Conservation (phyloP, 1,140 invertebrate genomes). For the Bombyx mori region DNA sequence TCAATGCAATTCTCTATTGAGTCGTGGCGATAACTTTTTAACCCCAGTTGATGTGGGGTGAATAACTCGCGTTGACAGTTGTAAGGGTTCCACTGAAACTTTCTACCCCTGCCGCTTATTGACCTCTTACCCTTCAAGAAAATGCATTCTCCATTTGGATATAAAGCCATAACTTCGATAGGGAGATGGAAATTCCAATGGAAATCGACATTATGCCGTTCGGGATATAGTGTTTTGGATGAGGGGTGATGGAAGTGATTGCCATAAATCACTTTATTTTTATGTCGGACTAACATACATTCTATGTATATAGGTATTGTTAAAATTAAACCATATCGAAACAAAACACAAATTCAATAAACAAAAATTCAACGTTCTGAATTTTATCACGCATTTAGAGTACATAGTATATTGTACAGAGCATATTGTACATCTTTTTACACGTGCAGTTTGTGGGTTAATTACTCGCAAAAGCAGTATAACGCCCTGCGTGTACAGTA, state of each 20-base stretch:
- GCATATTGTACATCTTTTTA: too few relatives aligned
- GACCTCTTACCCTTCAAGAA: slow-evolving; percentile 37
- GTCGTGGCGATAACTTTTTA: slow-evolving; percentile 49
- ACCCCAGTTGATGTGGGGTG: slow-evolving; percentile 52
- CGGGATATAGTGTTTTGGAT: slow-evolving; percentile 11
- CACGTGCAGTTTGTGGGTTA: too few relatives aligned
- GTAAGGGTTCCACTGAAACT: slow-evolving; percentile 40
- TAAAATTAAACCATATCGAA: too few relatives aligned
- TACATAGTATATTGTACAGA: too few relatives aligned
- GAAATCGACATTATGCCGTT: slow-evolving; percentile 24
- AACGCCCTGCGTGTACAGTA: too few relatives aligned
- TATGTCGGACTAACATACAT: too few relatives aligned
- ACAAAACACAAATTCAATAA: too few relatives aligned
- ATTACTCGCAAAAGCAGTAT: too few relatives aligned
- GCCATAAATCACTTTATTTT: slow-evolving; percentile 12
- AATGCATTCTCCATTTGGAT: slow-evolving; percentile 28
- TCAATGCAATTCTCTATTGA: slow-evolving; percentile 48
- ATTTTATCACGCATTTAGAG: too few relatives aligned
- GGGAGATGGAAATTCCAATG: slow-evolving; percentile 23
- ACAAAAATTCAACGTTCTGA: too few relatives aligned
- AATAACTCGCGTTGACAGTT: slow-evolving; percentile 56
- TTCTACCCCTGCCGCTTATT: slow-evolving; percentile 41
- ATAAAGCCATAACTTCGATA: slow-evolving; percentile 25
- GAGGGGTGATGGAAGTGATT: slow-evolving; percentile 2
- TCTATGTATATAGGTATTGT: too few relatives aligned